Percentiles rank a stretch among this genome's conserved stretches.
These are phyloP conservation scores for Chrysolophus pictus DNA, from an alignment of 2,797 vertebrate species.

Conservation along the genomic window DNA sequence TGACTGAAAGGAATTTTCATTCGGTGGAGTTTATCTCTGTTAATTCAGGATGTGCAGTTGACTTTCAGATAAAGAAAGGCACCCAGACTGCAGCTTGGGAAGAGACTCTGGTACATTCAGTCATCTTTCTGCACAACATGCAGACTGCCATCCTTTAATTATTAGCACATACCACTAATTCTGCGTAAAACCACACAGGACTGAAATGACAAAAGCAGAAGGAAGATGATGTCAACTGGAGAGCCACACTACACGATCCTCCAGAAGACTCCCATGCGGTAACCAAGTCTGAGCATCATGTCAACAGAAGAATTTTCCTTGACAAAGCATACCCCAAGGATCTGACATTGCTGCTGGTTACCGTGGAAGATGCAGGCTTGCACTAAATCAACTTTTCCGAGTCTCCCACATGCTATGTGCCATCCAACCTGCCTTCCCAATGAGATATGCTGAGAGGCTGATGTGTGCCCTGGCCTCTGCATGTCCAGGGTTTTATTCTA, in stretches of 20 bases:
- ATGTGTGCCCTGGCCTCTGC: not conserved
- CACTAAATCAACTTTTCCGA: not conserved
- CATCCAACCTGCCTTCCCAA: not conserved
- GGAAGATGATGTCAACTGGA: not conserved
- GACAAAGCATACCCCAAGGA: not conserved
- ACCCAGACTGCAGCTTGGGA: not conserved
- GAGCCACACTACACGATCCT: not conserved
- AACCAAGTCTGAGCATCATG: not conserved
- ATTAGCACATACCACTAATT: not conserved
- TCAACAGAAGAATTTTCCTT: not conserved
- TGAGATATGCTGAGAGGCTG: not conserved
- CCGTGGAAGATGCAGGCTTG: not conserved
- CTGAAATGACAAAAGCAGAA: not conserved
- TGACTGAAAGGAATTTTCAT: not conserved
- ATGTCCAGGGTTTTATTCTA: not conserved
- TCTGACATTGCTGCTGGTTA: not conserved
- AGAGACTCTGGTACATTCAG: not conserved
- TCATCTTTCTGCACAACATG: not conserved
- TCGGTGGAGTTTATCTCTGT: not conserved
- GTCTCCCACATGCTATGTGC: not conserved
- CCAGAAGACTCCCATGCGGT: not conserved
- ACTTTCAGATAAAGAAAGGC: not conserved
- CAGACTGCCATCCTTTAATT: not conserved
- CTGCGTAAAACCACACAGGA: not conserved
- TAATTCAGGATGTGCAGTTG: not conserved